Conservation (phyloP, 2,888 invertebrate genomes). For the Spicauda simplicius region DNA sequence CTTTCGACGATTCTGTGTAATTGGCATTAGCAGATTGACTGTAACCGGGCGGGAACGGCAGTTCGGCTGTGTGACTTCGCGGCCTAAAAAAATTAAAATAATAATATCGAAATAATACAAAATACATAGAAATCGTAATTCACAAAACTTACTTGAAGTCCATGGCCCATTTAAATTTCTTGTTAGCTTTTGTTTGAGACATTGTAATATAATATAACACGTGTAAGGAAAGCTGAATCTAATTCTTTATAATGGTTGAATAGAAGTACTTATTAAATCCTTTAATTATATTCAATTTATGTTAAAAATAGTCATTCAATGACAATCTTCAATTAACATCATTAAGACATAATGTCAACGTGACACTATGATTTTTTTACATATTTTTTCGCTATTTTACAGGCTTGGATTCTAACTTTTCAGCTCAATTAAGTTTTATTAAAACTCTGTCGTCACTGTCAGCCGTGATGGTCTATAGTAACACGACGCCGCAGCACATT, state of each 20-base stretch:
- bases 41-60: slow-evolving; percentile 90
- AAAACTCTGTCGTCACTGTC: too few relatives aligned
- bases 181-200: slow-evolving; percentile 65
- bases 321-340: too few relatives aligned
- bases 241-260: not conserved
- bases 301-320: too few relatives aligned
- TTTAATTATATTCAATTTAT: too few relatives aligned
- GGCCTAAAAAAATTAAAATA: slow-evolving; percentile 26
- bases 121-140: not conserved
- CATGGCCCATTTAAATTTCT: slow-evolving; percentile 87
- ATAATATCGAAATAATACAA: slow-evolving; percentile 8
- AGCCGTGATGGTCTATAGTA: too few relatives aligned
- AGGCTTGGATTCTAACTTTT: too few relatives aligned
- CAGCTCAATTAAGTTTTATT: too few relatives aligned
- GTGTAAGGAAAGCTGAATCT: not conserved
- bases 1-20: slow-evolving; percentile 91
- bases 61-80: slow-evolving; percentile 22
- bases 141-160: slow-evolving; percentile 83
- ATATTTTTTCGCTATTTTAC: too few relatives aligned
- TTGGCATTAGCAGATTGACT: slow-evolving; percentile 89
- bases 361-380: too few relatives aligned
- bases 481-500: too few relatives aligned
- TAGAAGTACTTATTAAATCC: too few relatives aligned
- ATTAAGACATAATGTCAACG: too few relatives aligned
- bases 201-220: slow-evolving; percentile 1